Evolutionary conservation across 2,888 invertebrate genomes (phyloP), one percentile per base, ranked within the genome.

Genomic region (Octonoba sinensis): DNA sequence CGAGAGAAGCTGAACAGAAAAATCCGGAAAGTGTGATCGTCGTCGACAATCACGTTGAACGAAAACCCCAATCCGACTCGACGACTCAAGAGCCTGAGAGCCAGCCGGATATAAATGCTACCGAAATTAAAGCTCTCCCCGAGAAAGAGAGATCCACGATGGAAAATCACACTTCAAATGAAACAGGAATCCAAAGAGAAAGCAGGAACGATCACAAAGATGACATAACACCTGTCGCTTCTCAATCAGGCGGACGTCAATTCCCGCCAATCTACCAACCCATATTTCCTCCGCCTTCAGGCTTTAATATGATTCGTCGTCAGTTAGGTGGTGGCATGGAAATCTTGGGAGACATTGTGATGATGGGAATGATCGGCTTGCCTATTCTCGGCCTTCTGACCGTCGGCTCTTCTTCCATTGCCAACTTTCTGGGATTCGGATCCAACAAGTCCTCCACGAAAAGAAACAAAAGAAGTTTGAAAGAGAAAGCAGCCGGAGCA

Each of bases 311-410:
- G 66, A 73, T 79, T 18, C 79, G 79, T 56, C 73, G 79, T 22
- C 79, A 79, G 18, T 67, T 79, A 13, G 73, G 73, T 15, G 79
- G 79, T 4, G 79, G 79, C 15, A 73, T 79, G 72, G 79, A 73
- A 36, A 24, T 71, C 16, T 65, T 78, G 13, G 72, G 79, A n/a
- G 79, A 79, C 20, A 62, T 79, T n/a, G 79, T 79, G 12, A 73
- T 79, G 56, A 73, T 79, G 72, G 73, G 79, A 16, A 72, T 79
- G 67, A 79, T 79, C 16, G 72, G 79, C 13, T 22, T 79, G 15
- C 79, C 79, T 11, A 79, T 79, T 4, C 20, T 79, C 6, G 79
- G 79, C 20, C 67, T 79, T 8, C 73, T 79, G 6, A 79, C 79
- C 3, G 72, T 73, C 4, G 79, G 79, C 8, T 73, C 73, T 13